phyloP scores from a whole-genome alignment of 2,888 invertebrate species.

The Colletes collaris region DNA sequence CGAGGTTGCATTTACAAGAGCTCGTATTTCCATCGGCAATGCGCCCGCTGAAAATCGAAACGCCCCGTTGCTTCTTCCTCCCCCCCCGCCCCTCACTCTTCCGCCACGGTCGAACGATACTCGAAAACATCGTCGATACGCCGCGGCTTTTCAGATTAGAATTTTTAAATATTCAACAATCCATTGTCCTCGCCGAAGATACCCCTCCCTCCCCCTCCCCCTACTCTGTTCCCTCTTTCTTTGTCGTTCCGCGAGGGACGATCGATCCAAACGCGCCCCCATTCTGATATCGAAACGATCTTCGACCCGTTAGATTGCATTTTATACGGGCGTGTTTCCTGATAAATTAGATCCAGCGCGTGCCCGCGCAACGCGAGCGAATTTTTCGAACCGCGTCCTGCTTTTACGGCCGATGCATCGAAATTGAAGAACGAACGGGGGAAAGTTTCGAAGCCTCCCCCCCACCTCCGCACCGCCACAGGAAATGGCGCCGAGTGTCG shows the following conservation, averaged over 20 bases:
- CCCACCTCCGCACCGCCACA: too few species aligned
- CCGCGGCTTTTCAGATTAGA: slow-evolving; percentile 54
- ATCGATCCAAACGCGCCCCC: slow-evolving; percentile 31
- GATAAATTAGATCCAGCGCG: slow-evolving; percentile 40
- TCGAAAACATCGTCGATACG: slow-evolving; percentile 50
- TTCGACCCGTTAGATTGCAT: slow-evolving; percentile 49
- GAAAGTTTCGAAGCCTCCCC: slow-evolving; percentile 11
- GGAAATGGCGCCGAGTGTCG: slow-evolving; percentile 6
- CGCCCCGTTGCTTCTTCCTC: slow-evolving; percentile 37
- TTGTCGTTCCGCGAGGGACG: not conserved
- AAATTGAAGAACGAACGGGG: slow-evolving; percentile 23
- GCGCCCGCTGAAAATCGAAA: slow-evolving; percentile 60
- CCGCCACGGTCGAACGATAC: slow-evolving; percentile 45
- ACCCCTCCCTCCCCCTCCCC: not conserved
- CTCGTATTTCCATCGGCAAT: slow-evolving; percentile 62
- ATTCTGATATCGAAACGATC: slow-evolving; percentile 61
- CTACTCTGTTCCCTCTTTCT: too few species aligned
- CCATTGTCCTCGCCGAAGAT: slow-evolving; percentile 44
- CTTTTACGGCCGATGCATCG: slow-evolving; percentile 20
- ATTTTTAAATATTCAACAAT: slow-evolving; percentile 70
- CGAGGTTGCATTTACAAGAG: slow-evolving; percentile 40
- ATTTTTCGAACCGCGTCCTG: slow-evolving; percentile 31
- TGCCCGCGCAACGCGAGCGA: slow-evolving; percentile 26
- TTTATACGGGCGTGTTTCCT: slow-evolving; percentile 30
- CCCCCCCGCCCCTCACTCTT: not conserved